Conservation (phyloP, 1,140 invertebrate genomes). For the Drosophila tropicalis region DNA sequence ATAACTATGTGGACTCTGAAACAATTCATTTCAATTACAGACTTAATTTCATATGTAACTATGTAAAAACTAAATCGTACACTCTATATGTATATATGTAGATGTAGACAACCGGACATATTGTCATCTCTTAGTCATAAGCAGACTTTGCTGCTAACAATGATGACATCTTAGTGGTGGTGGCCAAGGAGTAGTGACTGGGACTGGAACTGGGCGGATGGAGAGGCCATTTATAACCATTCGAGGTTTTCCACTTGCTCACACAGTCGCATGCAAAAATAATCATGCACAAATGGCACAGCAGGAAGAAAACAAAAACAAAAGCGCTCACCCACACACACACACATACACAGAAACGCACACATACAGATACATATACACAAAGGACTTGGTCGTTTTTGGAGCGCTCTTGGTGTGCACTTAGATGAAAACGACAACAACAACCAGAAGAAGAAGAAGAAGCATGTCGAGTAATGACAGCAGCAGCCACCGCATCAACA, state of each 20-base stretch:
- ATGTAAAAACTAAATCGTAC: neutral
- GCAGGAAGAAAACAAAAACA: slow-evolving; percentile 32
- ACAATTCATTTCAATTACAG: neutral
- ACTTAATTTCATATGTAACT: slow-evolving; percentile 1
- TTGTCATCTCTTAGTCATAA: slow-evolving; percentile 52
- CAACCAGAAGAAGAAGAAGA: slow-evolving; percentile 43
- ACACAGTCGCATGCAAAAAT: slow-evolving; percentile 62
- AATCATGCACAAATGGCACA: slow-evolving; percentile 69
- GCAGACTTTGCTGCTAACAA: slow-evolving; percentile 30
- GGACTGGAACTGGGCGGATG: neutral
- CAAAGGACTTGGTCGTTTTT: slow-evolving; percentile 57
- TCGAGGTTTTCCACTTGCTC: slow-evolving; percentile 25
- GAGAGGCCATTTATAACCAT: slow-evolving; percentile 34
- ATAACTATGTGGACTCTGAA: neutral
- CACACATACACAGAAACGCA: slow-evolving; percentile 61
- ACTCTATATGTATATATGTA: neutral
- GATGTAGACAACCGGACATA: slow-evolving; percentile 24
- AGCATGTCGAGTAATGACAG: slow-evolving; percentile 66
- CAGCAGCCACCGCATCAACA: slow-evolving; percentile 58
- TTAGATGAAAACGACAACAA: slow-evolving; percentile 70
- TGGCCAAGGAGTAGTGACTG: neutral
- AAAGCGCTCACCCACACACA: slow-evolving; percentile 53
- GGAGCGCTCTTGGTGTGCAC: slow-evolving; percentile 76
- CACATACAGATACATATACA: slow-evolving; percentile 44
- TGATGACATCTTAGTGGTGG: slow-evolving; percentile 1